A percentile compares a stretch with the other conserved stretches of the same genome.
Conservation (phyloP, 1,140 invertebrate genomes). For the Portunus trituberculatus region DNA sequence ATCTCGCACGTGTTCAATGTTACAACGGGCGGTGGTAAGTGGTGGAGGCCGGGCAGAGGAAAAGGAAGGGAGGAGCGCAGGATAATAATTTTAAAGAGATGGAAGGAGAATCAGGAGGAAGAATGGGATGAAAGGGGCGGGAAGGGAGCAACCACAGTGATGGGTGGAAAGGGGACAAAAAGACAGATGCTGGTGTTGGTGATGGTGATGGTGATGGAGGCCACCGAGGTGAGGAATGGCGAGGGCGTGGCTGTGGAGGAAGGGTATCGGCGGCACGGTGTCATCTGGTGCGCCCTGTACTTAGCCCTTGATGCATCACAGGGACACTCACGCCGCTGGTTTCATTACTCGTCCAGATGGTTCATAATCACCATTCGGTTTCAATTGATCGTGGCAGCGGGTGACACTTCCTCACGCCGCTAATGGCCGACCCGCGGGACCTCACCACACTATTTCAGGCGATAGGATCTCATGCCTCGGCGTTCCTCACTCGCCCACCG, state of each 20-base stretch:
- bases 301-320: not conserved
- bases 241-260: not conserved
- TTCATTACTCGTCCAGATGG: not conserved
- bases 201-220: not conserved
- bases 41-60: not conserved
- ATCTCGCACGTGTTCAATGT: not conserved
- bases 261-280: not conserved
- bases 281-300: not conserved
- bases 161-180: not conserved
- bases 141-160: too few species aligned
- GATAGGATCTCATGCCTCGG: not conserved
- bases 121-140: not conserved
- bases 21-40: not conserved
- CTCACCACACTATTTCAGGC: not conserved
- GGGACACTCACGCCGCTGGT: not conserved
- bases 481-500: not conserved
- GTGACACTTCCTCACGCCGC: constrained; percentile 16
- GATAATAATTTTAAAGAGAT: not conserved
- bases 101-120: not conserved
- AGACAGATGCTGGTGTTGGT: not conserved
- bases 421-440: not conserved
- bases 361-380: not conserved
- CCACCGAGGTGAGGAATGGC: not conserved
- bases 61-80: not conserved
- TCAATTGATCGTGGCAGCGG: not conserved